phyloP scores from a whole-genome alignment of 2,797 vertebrate species.

The Tinamus major region DNA sequence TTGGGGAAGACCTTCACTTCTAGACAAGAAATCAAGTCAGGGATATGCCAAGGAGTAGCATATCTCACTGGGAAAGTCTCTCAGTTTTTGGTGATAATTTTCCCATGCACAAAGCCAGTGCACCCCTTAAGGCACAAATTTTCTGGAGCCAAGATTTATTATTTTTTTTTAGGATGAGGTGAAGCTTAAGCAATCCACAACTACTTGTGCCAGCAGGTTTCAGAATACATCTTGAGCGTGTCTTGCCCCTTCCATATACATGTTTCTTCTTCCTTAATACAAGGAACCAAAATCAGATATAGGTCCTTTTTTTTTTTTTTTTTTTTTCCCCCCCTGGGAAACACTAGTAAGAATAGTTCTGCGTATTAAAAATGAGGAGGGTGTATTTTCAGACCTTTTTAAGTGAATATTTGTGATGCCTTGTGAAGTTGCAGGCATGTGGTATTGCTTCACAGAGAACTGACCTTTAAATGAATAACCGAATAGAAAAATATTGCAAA shows the following conservation, averaged over 20 bases:
- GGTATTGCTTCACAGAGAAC: not conserved
- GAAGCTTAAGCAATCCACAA: not conserved
- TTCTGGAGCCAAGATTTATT: not conserved
- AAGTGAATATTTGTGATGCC: not conserved
- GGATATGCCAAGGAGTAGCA: not conserved
- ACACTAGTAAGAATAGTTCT: not conserved
- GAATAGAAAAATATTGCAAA: not conserved
- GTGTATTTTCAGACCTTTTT: not conserved
- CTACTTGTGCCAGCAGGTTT: not conserved
- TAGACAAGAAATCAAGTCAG: not conserved
- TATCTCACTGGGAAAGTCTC: not conserved
- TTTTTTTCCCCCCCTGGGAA: not conserved
- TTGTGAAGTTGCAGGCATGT: not conserved
- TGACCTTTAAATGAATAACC: slow-evolving; percentile 25
- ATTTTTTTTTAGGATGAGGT: not conserved
- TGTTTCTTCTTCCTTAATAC: not conserved
- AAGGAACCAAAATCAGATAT: not conserved
- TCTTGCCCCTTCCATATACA: not conserved
- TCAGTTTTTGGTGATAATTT: not conserved
- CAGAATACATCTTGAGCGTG: not conserved
- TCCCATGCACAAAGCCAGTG: not conserved
- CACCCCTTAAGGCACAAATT: not conserved
- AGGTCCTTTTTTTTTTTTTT: not conserved
- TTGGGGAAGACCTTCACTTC: not conserved
- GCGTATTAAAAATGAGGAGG: not conserved